Percentiles rank a stretch among this genome's conserved stretches.
Conservation (phyloP, 1,140 invertebrate species). For the Zaprionus camerounensis region DNA sequence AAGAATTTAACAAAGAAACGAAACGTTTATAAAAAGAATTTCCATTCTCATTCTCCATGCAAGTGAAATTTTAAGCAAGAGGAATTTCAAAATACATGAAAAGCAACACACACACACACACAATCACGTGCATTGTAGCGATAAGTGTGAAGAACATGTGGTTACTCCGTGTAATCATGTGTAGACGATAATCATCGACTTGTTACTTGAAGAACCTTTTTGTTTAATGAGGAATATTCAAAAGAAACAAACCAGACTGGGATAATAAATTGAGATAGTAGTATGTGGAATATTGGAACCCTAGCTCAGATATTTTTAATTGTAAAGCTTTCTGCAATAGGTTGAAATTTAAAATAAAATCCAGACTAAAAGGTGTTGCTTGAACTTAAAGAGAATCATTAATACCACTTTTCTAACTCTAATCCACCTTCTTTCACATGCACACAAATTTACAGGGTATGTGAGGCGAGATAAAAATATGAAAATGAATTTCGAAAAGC, state of each 20-base stretch:
- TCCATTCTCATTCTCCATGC: constrained; percentile 51
- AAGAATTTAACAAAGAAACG: constrained; percentile 49
- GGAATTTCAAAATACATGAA: constrained; percentile 18
- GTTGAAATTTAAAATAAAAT: too few species aligned
- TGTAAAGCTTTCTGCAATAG: too few species aligned
- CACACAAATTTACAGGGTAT: constrained; percentile 27
- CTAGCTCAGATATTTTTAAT: background rate
- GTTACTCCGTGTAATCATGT: constrained; percentile 9
- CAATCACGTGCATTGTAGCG: background rate
- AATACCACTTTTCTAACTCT: too few species aligned
- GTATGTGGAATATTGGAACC: background rate
- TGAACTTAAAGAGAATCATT: too few species aligned
- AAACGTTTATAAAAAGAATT: constrained; percentile 36
- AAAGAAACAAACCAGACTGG: background rate
- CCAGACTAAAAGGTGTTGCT: too few species aligned
- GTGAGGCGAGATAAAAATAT: constrained; percentile 2
- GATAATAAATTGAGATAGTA: background rate
- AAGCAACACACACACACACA: background rate
- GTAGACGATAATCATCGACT: background rate
- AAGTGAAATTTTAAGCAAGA: constrained; percentile 30
- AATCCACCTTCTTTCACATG: background rate
- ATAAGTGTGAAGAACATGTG: background rate
- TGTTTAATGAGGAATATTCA: background rate
- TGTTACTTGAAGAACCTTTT: background rate
- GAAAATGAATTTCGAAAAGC: constrained; percentile 64